phyloP scores from a whole-genome alignment of 2,113 vertebrate genomes.

The Ailuropoda melanoleuca region DNA sequence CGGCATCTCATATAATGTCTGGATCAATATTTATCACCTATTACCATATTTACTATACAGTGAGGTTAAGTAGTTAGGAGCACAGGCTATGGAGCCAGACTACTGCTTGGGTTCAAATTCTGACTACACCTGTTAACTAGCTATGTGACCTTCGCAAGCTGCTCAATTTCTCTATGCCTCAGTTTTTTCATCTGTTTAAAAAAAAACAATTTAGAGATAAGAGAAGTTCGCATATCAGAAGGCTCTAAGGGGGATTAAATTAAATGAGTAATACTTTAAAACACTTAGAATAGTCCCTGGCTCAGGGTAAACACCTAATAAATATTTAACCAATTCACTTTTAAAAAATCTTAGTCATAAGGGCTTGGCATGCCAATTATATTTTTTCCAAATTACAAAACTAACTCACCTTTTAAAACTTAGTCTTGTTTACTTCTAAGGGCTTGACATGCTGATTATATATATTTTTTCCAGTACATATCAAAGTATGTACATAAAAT shows the following conservation, averaged over 20 bases:
- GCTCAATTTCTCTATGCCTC: not conserved
- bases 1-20: not conserved
- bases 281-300: not conserved
- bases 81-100: not conserved
- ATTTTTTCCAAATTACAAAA: conserved; percentile 18
- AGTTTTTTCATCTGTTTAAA: not conserved
- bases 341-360: not conserved
- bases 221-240: not conserved
- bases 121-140: not conserved
- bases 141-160: not conserved
- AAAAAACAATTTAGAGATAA: not conserved
- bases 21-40: not conserved
- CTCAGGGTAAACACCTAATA: conserved; percentile 6
- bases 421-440: conserved; percentile 6
- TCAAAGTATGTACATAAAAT: not conserved
- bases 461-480: not conserved
- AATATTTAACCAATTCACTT: not conserved
- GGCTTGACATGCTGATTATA: not conserved
- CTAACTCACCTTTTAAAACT: conserved; percentile 29
- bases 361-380: not conserved
- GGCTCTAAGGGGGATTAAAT: not conserved
- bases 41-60: not conserved
- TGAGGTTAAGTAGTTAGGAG: not conserved
- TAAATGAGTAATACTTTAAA: conserved; percentile 37
- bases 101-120: not conserved